Conservation (phyloP, 1,140 invertebrate genomes). For the Calliphora vicina region DNA sequence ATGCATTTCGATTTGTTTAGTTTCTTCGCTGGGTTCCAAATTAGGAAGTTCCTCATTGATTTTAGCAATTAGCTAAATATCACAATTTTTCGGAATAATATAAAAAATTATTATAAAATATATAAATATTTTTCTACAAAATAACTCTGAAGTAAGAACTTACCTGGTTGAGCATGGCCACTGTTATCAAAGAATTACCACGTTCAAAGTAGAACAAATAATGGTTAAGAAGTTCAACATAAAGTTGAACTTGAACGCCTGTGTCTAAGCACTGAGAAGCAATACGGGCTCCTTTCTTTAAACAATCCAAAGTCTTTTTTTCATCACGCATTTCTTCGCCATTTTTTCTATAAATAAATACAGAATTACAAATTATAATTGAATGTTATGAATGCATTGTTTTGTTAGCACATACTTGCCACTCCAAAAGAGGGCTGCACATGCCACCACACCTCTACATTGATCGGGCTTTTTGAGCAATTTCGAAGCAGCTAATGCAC, state of each 20-base stretch:
- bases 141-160: constrained; percentile 35
- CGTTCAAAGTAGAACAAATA: constrained; percentile 96
- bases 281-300: constrained; percentile 95
- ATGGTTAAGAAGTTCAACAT: constrained; percentile 93
- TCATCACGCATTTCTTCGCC: constrained; percentile 80
- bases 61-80: constrained; percentile 83
- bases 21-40: constrained; percentile 92
- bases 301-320: constrained; percentile 89
- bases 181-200: constrained; percentile 82
- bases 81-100: too few relatives aligned
- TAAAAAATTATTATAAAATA: constrained; percentile 51
- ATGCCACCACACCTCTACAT: constrained; percentile 87
- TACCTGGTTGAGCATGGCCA: constrained; percentile 68
- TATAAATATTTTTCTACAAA: neutral
- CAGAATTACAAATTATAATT: neutral
- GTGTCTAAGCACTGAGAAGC: constrained; percentile 97
- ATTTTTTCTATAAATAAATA: constrained; percentile 64
- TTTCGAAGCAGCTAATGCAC: constrained; percentile 92
- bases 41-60: constrained; percentile 92
- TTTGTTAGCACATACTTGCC: constrained; percentile 68
- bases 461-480: constrained; percentile 98
- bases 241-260: constrained; percentile 94
- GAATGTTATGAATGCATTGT: too few relatives aligned
- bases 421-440: constrained; percentile 97
- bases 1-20: constrained; percentile 95